Evolutionary conservation across 2,888 invertebrate genomes (phyloP).

Genomic region (Dysmachus trigonus): DNA sequence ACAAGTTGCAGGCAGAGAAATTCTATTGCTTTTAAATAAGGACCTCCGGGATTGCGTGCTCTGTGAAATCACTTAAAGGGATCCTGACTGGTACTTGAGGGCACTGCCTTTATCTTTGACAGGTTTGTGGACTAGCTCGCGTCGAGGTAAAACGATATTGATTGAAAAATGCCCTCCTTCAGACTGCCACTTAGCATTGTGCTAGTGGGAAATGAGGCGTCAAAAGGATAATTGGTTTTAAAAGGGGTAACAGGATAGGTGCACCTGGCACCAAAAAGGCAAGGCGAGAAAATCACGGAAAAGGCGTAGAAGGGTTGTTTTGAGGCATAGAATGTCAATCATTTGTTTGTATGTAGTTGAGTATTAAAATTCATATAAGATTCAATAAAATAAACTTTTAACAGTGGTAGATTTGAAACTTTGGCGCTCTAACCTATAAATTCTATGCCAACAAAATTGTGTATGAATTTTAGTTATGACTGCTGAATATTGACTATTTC

Average conservation of each 20-base stretch:
- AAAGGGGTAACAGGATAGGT: neutral
- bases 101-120: constrained; percentile 15
- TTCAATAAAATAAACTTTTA: too few species aligned
- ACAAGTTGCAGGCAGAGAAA: neutral
- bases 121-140: neutral
- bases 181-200: neutral
- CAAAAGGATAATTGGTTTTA: constrained; percentile 9
- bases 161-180: neutral
- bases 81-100: constrained; percentile 4
- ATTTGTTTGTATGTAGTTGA: neutral
- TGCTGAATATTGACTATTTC: too few species aligned
- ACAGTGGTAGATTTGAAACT: too few species aligned
- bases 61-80: constrained; percentile 7
- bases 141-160: neutral
- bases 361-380: neutral
- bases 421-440: too few species aligned
- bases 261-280: neutral
- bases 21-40: neutral
- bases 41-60: neutral
- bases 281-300: neutral
- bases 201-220: neutral
- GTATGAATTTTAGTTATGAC: too few species aligned
- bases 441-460: too few species aligned
- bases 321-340: neutral
- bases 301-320: neutral